Base-by-base conservation (phyloP, 64 coral and sea anemone species). In the Montipora sp. region DNA sequence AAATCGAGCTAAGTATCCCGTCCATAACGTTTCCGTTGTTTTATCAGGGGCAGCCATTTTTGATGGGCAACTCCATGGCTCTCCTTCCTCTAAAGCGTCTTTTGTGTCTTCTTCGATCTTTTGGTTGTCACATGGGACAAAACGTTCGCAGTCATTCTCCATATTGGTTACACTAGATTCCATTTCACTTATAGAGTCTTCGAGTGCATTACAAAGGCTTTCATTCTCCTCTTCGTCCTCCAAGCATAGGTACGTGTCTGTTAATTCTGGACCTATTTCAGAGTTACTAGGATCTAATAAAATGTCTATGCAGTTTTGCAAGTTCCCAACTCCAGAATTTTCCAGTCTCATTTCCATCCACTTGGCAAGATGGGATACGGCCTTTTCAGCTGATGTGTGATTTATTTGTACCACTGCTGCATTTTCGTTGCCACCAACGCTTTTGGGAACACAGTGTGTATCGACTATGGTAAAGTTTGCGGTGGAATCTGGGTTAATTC, bases 381-480 rank as follows among this genome's bases (percentile, higher is more conserved):
- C 47, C 76, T 78, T 78, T 15, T 78, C 12, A 78, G 51, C 15
- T 7, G 76, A 78, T 3, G 2, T 16, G 36, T 50, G 7, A 48
- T 78, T 50, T 19, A 78, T 3, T 19, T 78, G 76, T 7, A 80
- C 77, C 49, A 80, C 77, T 80, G 77, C 77, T 16, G 46, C 77
- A 57, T 80, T 80, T 4, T 14, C 77, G 15, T 80, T 80, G 6
- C 49, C 77, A 16, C 77, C 77, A 11, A 80, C 18, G 5, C 8
- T 16, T 23, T 58, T 21, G 10, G 48, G 77, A 14, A 80, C 48
- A 50, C 46, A 48, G 15, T 80, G 77, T 53, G 77, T 80, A 57
- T 80, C 77, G 9, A 80, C 77, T 80, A 80, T 57, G 15, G 46
- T 80, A 22, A 80, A 72, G 20, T 72, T 72, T 22, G 69, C 18